A percentile compares a stretch with the other conserved stretches of the same genome.
phyloP scores from a whole-genome alignment of 2,888 invertebrate species.

The Nasonovia ribisnigri region DNA sequence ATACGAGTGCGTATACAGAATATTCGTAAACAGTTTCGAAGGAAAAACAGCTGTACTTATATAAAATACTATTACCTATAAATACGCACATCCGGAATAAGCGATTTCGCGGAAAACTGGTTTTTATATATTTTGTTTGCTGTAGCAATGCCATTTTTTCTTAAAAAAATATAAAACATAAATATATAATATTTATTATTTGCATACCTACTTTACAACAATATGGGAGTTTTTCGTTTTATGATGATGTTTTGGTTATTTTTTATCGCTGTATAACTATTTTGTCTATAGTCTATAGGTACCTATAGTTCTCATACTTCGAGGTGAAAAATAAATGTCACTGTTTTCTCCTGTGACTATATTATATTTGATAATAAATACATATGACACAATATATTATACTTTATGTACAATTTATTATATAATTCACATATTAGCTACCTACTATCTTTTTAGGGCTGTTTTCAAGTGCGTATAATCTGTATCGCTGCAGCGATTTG shows the following conservation, averaged over 20 bases:
- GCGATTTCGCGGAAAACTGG: neutral
- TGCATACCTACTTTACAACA: neutral
- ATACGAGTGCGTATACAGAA: neutral
- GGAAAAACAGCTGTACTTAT: neutral
- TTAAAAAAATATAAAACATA: neutral
- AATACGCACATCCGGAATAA: neutral
- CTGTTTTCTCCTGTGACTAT: neutral
- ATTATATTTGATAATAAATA: neutral
- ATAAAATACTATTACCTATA: neutral
- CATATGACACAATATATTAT: neutral
- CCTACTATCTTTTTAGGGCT: neutral
- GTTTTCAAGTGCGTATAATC: neutral
- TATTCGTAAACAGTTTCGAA: neutral
- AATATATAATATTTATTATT: neutral
- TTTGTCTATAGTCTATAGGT: neutral
- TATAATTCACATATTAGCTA: neutral
- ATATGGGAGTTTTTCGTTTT: neutral
- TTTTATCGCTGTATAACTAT: neutral
- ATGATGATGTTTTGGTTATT: neutral
- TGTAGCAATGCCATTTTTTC: neutral
- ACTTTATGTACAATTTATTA: neutral
- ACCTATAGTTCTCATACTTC: neutral
- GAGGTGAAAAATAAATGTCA: neutral
- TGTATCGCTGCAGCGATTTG: neutral
- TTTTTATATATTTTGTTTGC: neutral